Percentiles rank a stretch among this genome's conserved stretches.
Evolutionary conservation across 2,113 vertebrate genomes (phyloP).

Genomic region (Craseonycteris thonglongyai): DNA sequence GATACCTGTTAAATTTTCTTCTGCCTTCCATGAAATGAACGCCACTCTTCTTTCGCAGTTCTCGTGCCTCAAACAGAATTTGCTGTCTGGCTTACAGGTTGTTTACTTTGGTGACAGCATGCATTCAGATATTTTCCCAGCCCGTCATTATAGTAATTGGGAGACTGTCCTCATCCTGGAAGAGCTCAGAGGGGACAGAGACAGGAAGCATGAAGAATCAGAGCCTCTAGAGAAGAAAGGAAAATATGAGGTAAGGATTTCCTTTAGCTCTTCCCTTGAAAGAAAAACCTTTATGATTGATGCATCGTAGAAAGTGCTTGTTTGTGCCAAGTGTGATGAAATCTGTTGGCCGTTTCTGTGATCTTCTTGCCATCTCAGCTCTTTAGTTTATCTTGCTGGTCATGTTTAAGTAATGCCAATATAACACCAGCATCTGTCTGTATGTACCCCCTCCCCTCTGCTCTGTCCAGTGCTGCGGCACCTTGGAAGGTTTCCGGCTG

Average conservation of each 20-base stretch:
- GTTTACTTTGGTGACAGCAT: conserved; percentile 98
- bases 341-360: neutral
- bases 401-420: neutral
- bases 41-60: neutral
- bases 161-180: conserved; percentile 95
- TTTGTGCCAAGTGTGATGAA: neutral
- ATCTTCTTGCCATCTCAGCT: neutral
- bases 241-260: conserved; percentile 90
- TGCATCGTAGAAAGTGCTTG: neutral
- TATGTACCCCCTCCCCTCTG: too few relatives aligned
- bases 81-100: conserved; percentile 79
- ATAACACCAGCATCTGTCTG: neutral
- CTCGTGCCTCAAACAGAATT: neutral
- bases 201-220: conserved; percentile 71
- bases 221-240: conserved; percentile 92
- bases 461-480: neutral
- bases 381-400: neutral
- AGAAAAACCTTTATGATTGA: neutral
- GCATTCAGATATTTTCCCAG: conserved; percentile 96
- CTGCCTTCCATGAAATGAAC: neutral
- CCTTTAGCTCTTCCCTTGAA: conserved; percentile 35
- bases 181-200: conserved; percentile 89
- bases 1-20: neutral
- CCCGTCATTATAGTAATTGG: conserved; percentile 90
- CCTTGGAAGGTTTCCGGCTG: neutral